Base-by-base conservation (phyloP, 2,888 invertebrate genomes). In the Ariolimax columbianus region DNA sequence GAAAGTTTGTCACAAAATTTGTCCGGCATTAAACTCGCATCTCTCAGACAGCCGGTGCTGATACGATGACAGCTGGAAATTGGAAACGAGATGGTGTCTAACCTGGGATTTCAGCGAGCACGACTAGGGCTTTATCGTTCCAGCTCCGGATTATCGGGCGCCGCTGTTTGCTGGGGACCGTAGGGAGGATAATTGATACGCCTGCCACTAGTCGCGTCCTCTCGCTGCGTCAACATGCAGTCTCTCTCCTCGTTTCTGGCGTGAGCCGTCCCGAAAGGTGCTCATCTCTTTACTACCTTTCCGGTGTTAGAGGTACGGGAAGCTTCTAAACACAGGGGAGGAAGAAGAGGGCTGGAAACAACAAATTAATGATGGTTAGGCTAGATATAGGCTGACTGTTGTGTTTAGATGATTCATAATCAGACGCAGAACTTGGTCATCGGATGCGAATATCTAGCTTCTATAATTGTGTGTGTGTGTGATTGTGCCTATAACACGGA, bases 101-200 rank as follows among this genome's bases (percentile, higher is more conserved):
- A 26, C 72, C n/a, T 23, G 73, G 73, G 73, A 73, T 73, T 73
- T 26, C 43, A 73, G 43, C 30, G 73, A 14, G 30, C 73, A 73
- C 43, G 4, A 40, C 38, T 63, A 30, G n/a, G 33, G 26, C 47
- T 0, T 43, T 14, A n/a, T 2, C 43, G n/a, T 43, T 3, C 14
- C 23, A 23, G n/a, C 6, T 47, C 1, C n/a, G 73, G n/a, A 17
- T 17, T n/a, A 73, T 14, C 40, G 11, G 17, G 43, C n/a, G n/a
- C 43, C 43, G n/a, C n/a, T 73, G 73, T 43, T 43, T 73, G 73
- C 30, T 9, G 73, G 73, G n/a, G 43, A 43, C 43, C 4, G 43
- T 14, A 14, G n/a, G 73, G 43, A n/a, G 14, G n/a, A 43, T 73
- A 73, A 73, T 73, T 73, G 73, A 73, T 73, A 73, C 47, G n/a